These are phyloP conservation scores for Coracias cyanogaster DNA, from an alignment of 2,797 vertebrate species.

Conservation along the genomic window DNA sequence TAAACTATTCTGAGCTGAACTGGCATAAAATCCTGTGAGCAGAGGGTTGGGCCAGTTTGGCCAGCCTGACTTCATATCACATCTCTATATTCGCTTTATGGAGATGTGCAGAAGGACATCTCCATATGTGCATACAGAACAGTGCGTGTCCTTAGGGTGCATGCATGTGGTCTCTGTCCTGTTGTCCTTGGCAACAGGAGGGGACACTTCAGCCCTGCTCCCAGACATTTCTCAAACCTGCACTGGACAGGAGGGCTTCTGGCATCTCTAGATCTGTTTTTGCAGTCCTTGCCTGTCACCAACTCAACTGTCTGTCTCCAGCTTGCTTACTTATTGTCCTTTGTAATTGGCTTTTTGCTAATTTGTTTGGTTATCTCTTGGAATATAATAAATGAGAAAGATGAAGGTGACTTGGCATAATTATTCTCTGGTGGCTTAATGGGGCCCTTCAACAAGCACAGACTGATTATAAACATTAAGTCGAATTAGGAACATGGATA, in stretches of 20 bases:
- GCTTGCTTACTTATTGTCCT: not conserved
- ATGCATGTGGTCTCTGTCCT: accelerated
- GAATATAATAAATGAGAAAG: not conserved
- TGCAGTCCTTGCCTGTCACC: not conserved
- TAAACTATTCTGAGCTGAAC: not conserved
- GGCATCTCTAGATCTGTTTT: not conserved
- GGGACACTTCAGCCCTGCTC: not conserved
- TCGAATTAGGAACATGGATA: not conserved
- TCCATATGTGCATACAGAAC: not conserved
- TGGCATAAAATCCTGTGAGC: not conserved
- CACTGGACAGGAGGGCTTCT: not conserved
- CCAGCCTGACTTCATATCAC: not conserved
- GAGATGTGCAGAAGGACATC: not conserved
- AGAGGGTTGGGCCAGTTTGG: not conserved
- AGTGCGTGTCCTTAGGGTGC: accelerated
- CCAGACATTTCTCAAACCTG: not conserved
- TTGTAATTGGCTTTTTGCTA: not conserved
- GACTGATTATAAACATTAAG: conserved; percentile 4
- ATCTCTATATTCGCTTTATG: accelerated
- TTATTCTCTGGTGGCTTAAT: not conserved
- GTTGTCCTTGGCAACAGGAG: not conserved
- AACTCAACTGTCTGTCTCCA: not conserved
- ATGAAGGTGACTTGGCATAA: conserved; percentile 35
- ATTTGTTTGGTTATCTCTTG: conserved; percentile 9
- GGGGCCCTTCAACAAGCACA: not conserved